Percentiles rank a stretch among this genome's conserved stretches.
Conservation (phyloP, 2,797 vertebrate genomes). For the Gallinago nigripennis region DNA sequence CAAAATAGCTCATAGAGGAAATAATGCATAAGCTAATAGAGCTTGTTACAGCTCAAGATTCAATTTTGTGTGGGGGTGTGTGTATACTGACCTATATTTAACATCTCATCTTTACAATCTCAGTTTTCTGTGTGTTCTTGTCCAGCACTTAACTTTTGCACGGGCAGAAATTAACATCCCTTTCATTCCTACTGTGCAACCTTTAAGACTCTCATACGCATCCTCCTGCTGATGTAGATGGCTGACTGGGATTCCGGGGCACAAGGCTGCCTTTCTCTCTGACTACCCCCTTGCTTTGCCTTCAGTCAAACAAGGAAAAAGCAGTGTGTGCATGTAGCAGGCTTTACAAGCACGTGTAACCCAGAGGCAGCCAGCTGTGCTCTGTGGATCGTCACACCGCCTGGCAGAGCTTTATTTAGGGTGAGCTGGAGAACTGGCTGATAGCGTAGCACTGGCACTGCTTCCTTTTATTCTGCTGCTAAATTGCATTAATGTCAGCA, state of each 20-base stretch:
- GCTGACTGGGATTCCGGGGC: not conserved
- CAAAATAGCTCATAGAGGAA: not conserved
- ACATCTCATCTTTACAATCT: not conserved
- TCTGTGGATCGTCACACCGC: conserved; percentile 11
- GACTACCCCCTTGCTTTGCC: not conserved
- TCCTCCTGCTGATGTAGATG: not conserved
- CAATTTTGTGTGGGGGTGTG: not conserved
- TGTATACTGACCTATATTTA: not conserved
- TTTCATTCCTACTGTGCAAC: not conserved
- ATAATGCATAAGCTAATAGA: not conserved
- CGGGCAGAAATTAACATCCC: not conserved
- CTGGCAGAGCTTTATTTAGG: not conserved
- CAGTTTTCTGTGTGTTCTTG: not conserved
- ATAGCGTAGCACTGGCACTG: not conserved
- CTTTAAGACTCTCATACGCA: not conserved
- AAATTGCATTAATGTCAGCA: conserved; percentile 43
- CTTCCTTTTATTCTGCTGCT: conserved; percentile 45
- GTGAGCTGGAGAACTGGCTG: not conserved
- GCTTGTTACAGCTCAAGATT: not conserved
- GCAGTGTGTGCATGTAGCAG: not conserved
- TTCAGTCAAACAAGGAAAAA: not conserved
- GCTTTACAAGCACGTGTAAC: not conserved
- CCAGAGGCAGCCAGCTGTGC: not conserved
- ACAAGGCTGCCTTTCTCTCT: not conserved
- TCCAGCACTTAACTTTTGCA: not conserved